Evolutionary conservation across 2,797 vertebrate genomes (phyloP).

Genomic region (Trichosurus vulpecula): DNA sequence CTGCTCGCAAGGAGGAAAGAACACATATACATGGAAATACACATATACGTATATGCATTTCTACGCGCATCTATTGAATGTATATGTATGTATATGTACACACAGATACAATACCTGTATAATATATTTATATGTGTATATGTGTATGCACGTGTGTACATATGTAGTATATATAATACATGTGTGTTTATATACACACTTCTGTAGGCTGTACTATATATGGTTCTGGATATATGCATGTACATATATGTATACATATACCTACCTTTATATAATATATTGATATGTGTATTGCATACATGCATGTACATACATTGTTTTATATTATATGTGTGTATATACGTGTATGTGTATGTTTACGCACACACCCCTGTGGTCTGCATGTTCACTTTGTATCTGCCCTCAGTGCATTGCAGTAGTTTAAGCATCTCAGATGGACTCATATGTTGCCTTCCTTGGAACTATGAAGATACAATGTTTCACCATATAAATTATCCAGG

Average conservation of each 20-base stretch:
- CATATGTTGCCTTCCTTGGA: background rate
- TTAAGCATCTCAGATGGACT: background rate
- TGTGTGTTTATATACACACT: background rate
- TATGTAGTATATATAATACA: background rate
- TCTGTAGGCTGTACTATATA: background rate
- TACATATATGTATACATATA: background rate
- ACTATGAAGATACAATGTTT: background rate
- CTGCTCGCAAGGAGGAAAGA: background rate
- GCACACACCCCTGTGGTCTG: background rate
- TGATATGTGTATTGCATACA: background rate
- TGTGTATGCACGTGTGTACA: no score
- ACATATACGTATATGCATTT: no score
- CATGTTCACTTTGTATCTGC: background rate
- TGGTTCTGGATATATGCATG: no score
- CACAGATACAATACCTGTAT: no score
- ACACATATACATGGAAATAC: background rate
- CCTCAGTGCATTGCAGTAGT: background rate
- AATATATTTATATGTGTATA: no score
- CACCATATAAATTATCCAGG: background rate
- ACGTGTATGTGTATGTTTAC: fast-evolving
- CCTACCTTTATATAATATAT: background rate
- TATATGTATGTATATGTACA: no score
- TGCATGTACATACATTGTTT: background rate
- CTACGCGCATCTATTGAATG: no score
- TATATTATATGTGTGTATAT: background rate